These are phyloP conservation scores for Catharus bicknelli DNA, from an alignment of 2,113 vertebrate genomes.

Conservation along the genomic window DNA sequence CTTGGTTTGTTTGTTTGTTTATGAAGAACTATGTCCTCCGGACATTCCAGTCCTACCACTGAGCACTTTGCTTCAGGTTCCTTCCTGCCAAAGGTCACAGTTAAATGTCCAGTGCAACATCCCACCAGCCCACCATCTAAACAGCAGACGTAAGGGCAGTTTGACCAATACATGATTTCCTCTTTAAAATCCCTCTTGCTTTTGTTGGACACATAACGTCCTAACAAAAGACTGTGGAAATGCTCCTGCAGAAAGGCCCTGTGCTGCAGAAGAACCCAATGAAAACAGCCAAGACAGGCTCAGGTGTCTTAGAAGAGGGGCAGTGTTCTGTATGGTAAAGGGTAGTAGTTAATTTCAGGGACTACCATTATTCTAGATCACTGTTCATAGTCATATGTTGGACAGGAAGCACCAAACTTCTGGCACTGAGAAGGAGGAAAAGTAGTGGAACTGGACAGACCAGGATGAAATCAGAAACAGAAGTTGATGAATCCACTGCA, in stretches of 20 bases:
- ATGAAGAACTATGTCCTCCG: constrained; percentile 7
- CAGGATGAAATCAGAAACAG: background rate
- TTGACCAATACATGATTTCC: background rate
- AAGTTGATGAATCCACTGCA: background rate
- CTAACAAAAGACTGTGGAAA: background rate
- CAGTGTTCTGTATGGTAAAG: background rate
- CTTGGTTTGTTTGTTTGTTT: constrained; percentile 27
- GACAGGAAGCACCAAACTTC: background rate
- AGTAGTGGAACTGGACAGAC: background rate
- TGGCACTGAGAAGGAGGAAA: background rate
- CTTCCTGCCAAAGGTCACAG: constrained; percentile 27
- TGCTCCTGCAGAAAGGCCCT: background rate
- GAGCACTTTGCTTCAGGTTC: constrained; percentile 24
- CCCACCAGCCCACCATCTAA: background rate
- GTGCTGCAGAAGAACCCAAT: background rate
- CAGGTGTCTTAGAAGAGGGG: background rate
- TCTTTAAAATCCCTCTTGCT: background rate
- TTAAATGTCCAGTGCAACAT: background rate
- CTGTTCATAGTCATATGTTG: background rate
- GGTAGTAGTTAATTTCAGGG: background rate
- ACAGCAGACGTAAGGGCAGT: background rate
- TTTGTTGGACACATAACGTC: background rate
- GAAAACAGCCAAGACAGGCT: background rate
- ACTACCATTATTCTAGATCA: background rate
- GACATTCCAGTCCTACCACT: constrained; percentile 22